Evolutionary conservation across 2,888 invertebrate genomes (phyloP), one percentile per base, ranked within the genome.

Genomic region (Troides helena): DNA sequence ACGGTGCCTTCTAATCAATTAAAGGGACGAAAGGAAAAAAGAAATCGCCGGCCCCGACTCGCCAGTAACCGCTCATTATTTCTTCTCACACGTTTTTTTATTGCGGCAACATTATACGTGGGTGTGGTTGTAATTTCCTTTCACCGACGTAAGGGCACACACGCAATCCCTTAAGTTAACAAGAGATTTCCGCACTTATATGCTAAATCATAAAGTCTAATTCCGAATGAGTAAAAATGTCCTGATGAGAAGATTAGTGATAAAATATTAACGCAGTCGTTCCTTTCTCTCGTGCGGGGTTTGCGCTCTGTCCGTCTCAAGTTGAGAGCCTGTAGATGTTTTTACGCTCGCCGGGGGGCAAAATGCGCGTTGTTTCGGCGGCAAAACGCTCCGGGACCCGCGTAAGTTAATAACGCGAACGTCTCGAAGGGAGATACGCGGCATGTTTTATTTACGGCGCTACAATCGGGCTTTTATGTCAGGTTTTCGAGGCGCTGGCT

Each of bases 101-200:
- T 90, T 90, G 89, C 87, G 83, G 90, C 91, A 91, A 90, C 91
- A 91, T 91, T 91, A 91, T 91, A 91, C 92, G 92, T 92, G 92
- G 92, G 92, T 92, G 92, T 92, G 92, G 92, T 92, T 92, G 92
- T 92, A 92, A 91, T 92, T 92, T 92, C 92, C 92, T 92, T 92
- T 92, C 92, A 92, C 92, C 89, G 91, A 92, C 86, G 91, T 90
- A 90, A 92, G 92, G 92, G 92, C 92, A 92, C 92, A 92, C 92
- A 92, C 90, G 92, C 91, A 88, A 89, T 90, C 81, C 75, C 60
- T 69, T 72, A 73, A 73, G 71, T 65, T 65, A 70, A 70, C 80
- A 77, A 71, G 58, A 72, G 21, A 84, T 77, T 81, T 73, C 77
- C 69, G 69, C 79, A 86, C 78, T 66, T 87, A 83, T 46, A 0